These are phyloP conservation scores for Hemicordylus capensis DNA, from an alignment of 2,113 vertebrate genomes.

Conservation along the genomic window DNA sequence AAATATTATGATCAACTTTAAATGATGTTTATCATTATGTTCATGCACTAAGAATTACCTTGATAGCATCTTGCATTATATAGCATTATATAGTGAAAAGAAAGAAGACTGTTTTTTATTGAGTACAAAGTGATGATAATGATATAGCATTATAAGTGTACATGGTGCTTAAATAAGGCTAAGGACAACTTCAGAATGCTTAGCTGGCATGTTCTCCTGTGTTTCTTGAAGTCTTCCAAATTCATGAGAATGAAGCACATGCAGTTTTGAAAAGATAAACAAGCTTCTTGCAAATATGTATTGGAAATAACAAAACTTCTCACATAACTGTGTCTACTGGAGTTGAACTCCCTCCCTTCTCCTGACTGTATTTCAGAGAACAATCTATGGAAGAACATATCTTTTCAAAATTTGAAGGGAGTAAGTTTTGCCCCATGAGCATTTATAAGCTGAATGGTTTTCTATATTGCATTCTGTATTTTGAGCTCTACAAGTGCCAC, in stretches of 20 bases:
- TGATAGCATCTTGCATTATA: slow-evolving; percentile 26
- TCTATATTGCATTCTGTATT: neutral
- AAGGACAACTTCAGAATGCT: neutral
- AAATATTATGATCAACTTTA: neutral
- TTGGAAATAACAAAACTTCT: neutral
- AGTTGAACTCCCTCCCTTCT: neutral
- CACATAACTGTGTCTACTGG: neutral
- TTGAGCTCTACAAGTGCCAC: neutral
- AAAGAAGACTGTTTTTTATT: neutral
- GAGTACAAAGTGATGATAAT: neutral
- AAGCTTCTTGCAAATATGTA: neutral
- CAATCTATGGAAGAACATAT: neutral
- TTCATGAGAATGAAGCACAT: neutral
- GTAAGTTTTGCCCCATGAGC: neutral
- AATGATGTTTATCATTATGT: neutral
- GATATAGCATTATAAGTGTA: slow-evolving; percentile 9
- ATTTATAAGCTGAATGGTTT: neutral
- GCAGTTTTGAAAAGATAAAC: neutral
- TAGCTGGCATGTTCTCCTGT: neutral
- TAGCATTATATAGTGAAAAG: neutral
- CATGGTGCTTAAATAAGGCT: neutral
- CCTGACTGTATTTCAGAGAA: neutral
- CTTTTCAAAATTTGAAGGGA: neutral
- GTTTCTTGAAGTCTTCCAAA: neutral
- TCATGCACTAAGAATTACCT: neutral